phyloP scores from a whole-genome alignment of 2,113 vertebrate genomes.

The Athene noctua region DNA sequence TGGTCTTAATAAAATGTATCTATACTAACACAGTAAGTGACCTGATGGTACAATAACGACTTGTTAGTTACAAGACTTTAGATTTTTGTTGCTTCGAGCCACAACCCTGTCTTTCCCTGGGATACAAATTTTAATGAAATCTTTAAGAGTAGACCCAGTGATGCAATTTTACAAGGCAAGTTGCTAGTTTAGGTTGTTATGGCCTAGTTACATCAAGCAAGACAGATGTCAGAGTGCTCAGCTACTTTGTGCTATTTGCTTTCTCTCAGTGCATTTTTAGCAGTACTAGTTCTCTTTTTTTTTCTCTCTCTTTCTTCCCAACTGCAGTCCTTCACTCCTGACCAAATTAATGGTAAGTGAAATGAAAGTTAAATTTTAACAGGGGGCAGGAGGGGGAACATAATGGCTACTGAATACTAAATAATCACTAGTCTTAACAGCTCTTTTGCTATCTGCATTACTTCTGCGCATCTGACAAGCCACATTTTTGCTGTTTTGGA shows the following conservation, averaged over 20 bases:
- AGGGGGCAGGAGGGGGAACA: not conserved
- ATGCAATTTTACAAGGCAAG: not conserved
- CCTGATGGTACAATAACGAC: not conserved
- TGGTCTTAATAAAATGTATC: not conserved
- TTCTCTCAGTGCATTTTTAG: constrained; percentile 82
- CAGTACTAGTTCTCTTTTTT: constrained; percentile 66
- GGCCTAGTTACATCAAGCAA: not conserved
- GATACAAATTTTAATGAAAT: not conserved
- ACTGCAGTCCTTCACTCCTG: constrained; percentile 83
- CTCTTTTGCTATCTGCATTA: constrained; percentile 45
- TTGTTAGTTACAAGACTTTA: not conserved
- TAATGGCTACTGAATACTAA: not conserved
- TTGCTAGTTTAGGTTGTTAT: not conserved
- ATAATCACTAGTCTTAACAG: constrained; percentile 31
- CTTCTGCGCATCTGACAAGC: constrained; percentile 56
- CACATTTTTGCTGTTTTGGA: constrained; percentile 60
- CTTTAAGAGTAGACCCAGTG: not conserved
- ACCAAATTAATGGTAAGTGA: constrained; percentile 84
- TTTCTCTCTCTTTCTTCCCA: constrained; percentile 55
- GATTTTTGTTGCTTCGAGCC: not conserved
- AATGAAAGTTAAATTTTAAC: constrained; percentile 17
- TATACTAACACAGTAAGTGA: not conserved
- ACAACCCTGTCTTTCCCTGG: not conserved
- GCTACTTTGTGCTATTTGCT: not conserved
- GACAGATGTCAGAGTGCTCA: not conserved